Base-by-base conservation (phyloP, 2,888 invertebrate genomes). In the Chironomus riparius region DNA sequence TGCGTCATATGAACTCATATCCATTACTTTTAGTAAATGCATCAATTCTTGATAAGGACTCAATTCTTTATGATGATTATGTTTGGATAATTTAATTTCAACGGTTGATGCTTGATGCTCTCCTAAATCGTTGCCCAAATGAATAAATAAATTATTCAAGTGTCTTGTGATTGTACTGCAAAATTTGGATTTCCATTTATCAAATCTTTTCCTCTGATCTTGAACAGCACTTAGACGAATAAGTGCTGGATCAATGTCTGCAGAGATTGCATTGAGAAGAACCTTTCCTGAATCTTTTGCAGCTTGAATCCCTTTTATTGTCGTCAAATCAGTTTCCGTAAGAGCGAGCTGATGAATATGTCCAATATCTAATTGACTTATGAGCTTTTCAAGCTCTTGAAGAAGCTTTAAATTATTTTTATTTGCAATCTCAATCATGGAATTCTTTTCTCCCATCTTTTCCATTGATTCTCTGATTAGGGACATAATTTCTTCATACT, bases 131-230 rank as follows among this genome's bases (percentile, higher is more conserved):
- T 91, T 91, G 74, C 89, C 97, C 86, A 96, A 90, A 85, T 98
- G 96, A 80, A 97, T 95, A 79, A 98, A 95, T 73, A 95, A 87
- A 86, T 98, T 97, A 83, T 97, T 97, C 72, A 98, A 87, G 83
- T 98, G 96, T 21, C 96, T 89, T 77, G 93, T 92, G 75, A 98
- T 89, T 68, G 92, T 90, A 76, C 91, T 89, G 0, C 95, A 92
- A 83, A 95, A 95, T 82, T 90, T 91, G 50, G 88, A 88, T 81
- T 90, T 90, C 80, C 92, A 88, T 81, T 91, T 92, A 78, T 92
- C 91, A 78, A 94, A 90, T 68, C 90, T 87, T 80, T 91, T 89
- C 79, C 89, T 88, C 82, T 94, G 94, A 82, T 94, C 94, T 80
- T 91, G 90, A 0, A 93, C 92, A 13, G 94, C 93, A 68, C 88